Evolutionary conservation across 2,888 invertebrate species (phyloP).

Genomic region (Oscheius sp.): DNA sequence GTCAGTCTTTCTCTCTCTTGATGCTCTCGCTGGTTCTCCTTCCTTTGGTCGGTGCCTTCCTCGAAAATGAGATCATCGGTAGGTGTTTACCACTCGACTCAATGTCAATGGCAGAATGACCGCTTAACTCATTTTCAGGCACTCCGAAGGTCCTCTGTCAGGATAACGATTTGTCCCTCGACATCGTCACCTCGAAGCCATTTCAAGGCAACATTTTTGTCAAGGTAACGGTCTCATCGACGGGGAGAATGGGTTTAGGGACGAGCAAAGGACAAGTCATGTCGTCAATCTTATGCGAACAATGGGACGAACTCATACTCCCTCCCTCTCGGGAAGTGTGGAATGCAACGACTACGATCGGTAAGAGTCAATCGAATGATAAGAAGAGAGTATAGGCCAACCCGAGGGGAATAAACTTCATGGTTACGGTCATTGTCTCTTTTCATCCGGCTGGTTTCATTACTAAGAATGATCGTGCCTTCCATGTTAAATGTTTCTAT

Average conservation of each 20-base stretch:
- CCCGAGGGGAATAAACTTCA: constrained; percentile 69
- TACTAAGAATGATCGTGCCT: constrained; percentile 69
- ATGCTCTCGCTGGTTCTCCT: constrained; percentile 16
- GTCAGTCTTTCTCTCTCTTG: background rate
- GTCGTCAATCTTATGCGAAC: constrained; percentile 63
- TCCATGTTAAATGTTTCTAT: constrained; percentile 69
- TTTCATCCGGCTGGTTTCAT: constrained; percentile 70
- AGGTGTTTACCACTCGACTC: background rate
- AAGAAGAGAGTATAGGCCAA: constrained; percentile 63
- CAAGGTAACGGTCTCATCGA: constrained; percentile 37
- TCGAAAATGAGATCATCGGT: constrained; percentile 27
- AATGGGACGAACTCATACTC: constrained; percentile 65
- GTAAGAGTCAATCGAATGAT: constrained; percentile 42
- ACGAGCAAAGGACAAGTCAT: constrained; percentile 65
- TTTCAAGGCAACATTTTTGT: constrained; percentile 69
- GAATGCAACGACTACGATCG: constrained; percentile 69
- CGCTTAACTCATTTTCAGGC: constrained; percentile 48
- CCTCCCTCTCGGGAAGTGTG: constrained; percentile 68
- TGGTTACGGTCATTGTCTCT: constrained; percentile 68
- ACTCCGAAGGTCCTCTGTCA: constrained; percentile 68
- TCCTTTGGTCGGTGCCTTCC: constrained; percentile 6
- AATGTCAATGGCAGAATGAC: constrained; percentile 1
- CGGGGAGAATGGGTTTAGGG: constrained; percentile 39
- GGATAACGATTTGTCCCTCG: constrained; percentile 67
- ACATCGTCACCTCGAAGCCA: constrained; percentile 64